These are phyloP conservation scores for Apis cerana DNA, from an alignment of 1,140 invertebrate species.

Conservation along the genomic window DNA sequence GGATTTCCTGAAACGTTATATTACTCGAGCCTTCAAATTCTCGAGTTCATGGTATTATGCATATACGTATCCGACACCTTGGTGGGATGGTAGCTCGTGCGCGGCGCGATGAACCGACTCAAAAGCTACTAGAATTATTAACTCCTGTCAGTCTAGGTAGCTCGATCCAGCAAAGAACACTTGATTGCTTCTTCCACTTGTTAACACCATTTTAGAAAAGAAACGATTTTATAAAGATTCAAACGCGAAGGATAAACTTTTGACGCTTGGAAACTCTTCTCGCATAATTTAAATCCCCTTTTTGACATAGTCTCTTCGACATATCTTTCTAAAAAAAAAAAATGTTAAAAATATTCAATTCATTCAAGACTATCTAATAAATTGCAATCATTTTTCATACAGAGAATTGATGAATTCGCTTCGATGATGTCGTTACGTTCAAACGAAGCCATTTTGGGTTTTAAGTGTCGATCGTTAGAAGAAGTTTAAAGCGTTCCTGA, in stretches of 20 bases:
- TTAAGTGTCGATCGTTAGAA: background rate
- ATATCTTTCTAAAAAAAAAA: background rate
- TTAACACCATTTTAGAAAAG: background rate
- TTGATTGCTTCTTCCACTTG: constrained; percentile 18
- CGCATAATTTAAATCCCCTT: background rate
- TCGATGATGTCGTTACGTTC: background rate
- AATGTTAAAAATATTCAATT: too few species aligned
- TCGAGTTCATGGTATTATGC: constrained; percentile 40
- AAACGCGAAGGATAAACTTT: background rate
- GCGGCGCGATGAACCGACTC: constrained; percentile 51
- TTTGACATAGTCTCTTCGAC: background rate
- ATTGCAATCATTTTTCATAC: background rate
- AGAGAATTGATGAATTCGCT: background rate
- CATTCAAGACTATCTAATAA: background rate
- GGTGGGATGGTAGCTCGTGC: constrained; percentile 38
- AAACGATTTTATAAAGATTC: background rate
- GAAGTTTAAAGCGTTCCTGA: background rate
- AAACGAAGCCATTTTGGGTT: background rate
- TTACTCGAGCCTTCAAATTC: constrained; percentile 1
- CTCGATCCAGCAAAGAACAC: constrained; percentile 45
- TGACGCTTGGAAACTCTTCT: background rate
- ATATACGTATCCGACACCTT: constrained; percentile 11
- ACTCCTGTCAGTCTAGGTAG: constrained; percentile 45
- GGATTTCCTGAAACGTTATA: constrained; percentile 1
- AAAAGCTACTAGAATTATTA: constrained; percentile 47